Base-by-base conservation (phyloP, 2,888 invertebrate species). In the Drosophila acutilabella region DNA sequence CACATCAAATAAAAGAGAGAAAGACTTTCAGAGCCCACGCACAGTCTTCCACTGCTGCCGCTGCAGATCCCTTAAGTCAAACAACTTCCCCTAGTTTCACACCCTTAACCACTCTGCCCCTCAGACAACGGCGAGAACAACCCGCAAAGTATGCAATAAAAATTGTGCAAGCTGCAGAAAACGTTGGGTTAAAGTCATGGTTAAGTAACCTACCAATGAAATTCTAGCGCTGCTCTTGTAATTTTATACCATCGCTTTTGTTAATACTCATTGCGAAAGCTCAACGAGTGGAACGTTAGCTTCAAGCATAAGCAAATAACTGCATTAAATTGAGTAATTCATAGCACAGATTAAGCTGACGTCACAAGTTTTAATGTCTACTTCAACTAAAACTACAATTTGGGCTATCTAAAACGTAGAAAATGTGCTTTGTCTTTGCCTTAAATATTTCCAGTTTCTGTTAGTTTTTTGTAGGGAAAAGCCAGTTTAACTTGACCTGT, bases 131-230 rank as follows among this genome's bases (percentile, higher is more conserved):
- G 7, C 14, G 8, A 11, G 18, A 30, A 40, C 41, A 30, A 41
- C 47, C 2, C 38, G 30, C 36, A 40, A 62, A 56, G 20, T 33
- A 10, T 10, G 50, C 48, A 40, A 40, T 36, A 42, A 36, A 51
- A 69, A 40, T 51, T 69, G 45, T 42, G 56, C 51, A 30, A 48
- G 50, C 58, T 71, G 72, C 71, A 51, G 36, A 16, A 38, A 44
- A 42, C 36, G 44, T 42, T 57, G 50, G 44, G 20, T 44, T 51
- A 54, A 54, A 58, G 59, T 26, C 70, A 50, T 45, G 51, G 51
- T 59, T 51, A 59, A 45, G 36, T 51, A 45, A 38, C 20, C 44
- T 42, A 7, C 14, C 57, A 64, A 64, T 45, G 48, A 40, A 50
- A 58, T 64, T 57, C 23, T 44, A 45, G 40, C 33, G 47, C 20